These are phyloP conservation scores for Petromus typicus DNA, from an alignment of 2,113 vertebrate genomes.

Conservation along the genomic window DNA sequence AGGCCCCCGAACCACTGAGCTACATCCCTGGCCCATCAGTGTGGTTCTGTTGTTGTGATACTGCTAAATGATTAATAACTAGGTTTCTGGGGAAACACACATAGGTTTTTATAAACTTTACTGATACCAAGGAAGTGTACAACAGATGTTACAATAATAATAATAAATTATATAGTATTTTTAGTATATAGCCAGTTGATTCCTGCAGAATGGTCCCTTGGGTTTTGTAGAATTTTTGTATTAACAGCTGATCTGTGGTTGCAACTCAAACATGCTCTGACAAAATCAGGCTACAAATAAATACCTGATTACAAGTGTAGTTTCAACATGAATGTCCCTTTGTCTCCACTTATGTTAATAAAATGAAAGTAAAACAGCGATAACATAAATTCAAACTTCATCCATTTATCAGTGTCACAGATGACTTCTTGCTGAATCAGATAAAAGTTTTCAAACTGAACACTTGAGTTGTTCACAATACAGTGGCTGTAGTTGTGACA, in stretches of 20 bases:
- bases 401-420: neutral
- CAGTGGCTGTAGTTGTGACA: neutral
- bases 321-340: neutral
- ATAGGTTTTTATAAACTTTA: neutral
- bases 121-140: neutral
- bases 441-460: neutral
- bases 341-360: neutral
- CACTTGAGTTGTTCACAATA: neutral
- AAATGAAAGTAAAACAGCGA: neutral
- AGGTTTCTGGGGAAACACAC: neutral
- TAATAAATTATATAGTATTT: neutral
- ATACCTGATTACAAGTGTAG: neutral
- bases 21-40: no score
- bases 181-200: neutral
- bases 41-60: neutral
- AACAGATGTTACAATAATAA: neutral
- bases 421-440: neutral
- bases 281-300: neutral
- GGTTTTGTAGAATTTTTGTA: neutral
- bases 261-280: neutral
- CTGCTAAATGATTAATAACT: slow-evolving; percentile 2
- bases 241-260: neutral
- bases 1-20: no score
- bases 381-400: neutral
- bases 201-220: neutral